Percentiles rank a stretch among this genome's conserved stretches.
These are phyloP conservation scores for Gadopsis bispinosus DNA, from an alignment of 2,797 vertebrate species.

Conservation along the genomic window DNA sequence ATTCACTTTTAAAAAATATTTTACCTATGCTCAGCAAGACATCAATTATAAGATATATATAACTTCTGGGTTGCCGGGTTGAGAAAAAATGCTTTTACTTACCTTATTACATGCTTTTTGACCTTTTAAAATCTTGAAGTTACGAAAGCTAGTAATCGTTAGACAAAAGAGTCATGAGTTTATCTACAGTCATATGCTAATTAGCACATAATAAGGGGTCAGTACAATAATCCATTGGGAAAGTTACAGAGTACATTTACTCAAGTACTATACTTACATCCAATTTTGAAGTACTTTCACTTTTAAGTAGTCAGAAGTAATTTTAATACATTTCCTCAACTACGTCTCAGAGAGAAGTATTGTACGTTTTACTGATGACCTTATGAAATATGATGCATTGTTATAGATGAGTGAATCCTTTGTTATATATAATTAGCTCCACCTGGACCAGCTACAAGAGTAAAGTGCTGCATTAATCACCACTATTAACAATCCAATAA, in stretches of 20 bases:
- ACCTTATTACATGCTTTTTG: not conserved
- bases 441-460: not conserved
- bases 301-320: not conserved
- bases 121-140: not conserved
- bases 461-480: not conserved
- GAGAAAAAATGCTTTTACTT: not conserved
- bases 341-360: not conserved
- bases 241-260: not conserved
- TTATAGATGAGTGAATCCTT: not conserved
- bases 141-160: not conserved
- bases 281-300: too few relatives aligned
- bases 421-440: not conserved
- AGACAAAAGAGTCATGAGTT: not conserved
- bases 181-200: not conserved
- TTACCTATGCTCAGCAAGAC: not conserved
- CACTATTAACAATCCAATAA: not conserved
- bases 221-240: not conserved
- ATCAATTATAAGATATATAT: not conserved
- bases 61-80: not conserved
- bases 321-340: not conserved
- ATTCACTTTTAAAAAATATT: not conserved
- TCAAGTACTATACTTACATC: not conserved
- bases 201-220: not conserved
- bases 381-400: not conserved
- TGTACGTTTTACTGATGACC: not conserved